A percentile compares a stretch with the other conserved stretches of the same genome.
phyloP scores from a whole-genome alignment of 2,113 vertebrate species.

The Melanerpes aurifrons region DNA sequence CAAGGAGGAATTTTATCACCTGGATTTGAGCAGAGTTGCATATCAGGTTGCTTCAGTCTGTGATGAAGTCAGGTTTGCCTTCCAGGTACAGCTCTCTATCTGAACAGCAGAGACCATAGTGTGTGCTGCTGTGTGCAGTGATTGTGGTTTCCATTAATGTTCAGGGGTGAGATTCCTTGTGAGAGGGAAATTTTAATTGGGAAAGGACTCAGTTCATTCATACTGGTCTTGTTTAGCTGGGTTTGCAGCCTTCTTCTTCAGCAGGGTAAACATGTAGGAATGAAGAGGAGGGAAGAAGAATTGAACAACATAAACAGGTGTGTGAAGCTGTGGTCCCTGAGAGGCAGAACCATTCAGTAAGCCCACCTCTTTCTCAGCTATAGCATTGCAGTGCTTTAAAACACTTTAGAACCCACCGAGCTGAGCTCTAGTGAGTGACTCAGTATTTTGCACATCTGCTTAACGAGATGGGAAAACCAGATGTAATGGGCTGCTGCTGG shows the following conservation, averaged over 20 bases:
- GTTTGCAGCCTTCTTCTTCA: neutral
- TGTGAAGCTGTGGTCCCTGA: rapidly evolving
- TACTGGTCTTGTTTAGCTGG: neutral
- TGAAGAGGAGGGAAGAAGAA: neutral
- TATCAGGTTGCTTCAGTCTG: neutral
- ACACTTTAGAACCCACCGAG: neutral
- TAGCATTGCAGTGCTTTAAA: neutral
- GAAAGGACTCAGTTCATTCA: neutral
- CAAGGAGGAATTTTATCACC: neutral
- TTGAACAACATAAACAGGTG: neutral
- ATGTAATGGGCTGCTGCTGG: neutral
- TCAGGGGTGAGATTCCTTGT: neutral
- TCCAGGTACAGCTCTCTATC: neutral
- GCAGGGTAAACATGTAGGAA: neutral
- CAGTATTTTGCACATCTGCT: constrained; percentile 34
- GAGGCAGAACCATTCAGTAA: neutral
- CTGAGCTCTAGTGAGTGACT: neutral
- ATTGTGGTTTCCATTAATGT: neutral
- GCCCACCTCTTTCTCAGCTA: neutral
- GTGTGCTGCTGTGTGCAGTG: neutral
- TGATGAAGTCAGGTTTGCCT: neutral
- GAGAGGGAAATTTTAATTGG: neutral
- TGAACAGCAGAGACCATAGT: rapidly evolving
- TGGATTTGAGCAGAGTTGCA: neutral
- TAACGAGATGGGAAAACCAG: constrained; percentile 11